phyloP scores from a whole-genome alignment of 2,797 vertebrate species.

The Orientallactaga sibirica region DNA sequence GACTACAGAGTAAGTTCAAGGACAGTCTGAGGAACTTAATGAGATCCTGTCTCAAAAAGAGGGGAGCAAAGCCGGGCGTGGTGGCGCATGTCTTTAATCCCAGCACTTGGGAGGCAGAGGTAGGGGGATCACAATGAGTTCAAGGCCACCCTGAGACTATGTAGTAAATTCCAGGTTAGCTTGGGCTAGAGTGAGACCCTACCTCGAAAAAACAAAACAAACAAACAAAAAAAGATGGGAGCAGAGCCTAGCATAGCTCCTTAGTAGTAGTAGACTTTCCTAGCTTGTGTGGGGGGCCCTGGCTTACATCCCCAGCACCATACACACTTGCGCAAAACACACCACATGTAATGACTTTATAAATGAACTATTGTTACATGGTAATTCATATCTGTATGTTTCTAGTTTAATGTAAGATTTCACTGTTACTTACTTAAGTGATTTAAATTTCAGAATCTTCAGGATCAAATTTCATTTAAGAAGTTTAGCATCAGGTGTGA shows the following conservation, averaged over 20 bases:
- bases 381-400: conserved; percentile 30
- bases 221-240: no score
- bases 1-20: no score
- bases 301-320: not conserved
- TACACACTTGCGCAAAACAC: not conserved
- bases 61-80: no score
- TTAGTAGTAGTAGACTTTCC: not conserved
- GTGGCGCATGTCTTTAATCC: no score
- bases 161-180: no score
- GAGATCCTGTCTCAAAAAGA: not conserved
- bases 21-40: no score
- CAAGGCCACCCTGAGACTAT: no score
- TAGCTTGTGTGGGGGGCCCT: not conserved
- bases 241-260: not conserved
- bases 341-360: conserved; percentile 10
- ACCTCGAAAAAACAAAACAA: no score
- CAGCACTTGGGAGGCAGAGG: no score
- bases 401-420: conserved; percentile 54
- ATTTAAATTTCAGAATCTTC: conserved; percentile 54
- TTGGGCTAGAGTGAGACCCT: no score
- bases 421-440: conserved; percentile 51
- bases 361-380: not conserved
- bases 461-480: conserved; percentile 43
- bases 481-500: not conserved
- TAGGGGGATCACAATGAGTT: no score